These are phyloP conservation scores for Clanis bilineata DNA, from an alignment of 2,888 invertebrate species.

Conservation along the genomic window DNA sequence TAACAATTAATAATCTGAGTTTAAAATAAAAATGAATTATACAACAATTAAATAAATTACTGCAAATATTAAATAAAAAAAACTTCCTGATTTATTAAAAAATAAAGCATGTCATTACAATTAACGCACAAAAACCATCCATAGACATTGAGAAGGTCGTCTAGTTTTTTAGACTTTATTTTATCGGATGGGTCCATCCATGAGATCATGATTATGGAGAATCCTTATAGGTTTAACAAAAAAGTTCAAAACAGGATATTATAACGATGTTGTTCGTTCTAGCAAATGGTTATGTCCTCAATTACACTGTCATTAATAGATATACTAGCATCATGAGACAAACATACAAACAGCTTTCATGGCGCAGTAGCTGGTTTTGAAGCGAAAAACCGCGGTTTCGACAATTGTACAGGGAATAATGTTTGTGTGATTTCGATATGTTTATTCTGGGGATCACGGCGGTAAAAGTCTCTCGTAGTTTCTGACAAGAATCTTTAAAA, in stretches of 20 bases:
- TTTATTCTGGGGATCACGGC: too few species aligned
- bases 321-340: too few species aligned
- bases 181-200: not conserved
- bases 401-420: too few species aligned
- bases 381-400: too few species aligned
- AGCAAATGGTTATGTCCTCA: not conserved
- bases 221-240: not conserved
- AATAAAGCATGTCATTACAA: not conserved
- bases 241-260: not conserved
- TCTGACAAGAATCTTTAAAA: too few species aligned
- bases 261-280: not conserved
- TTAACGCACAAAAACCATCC: not conserved
- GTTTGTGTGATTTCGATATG: too few species aligned
- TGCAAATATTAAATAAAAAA: not conserved
- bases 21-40: too few species aligned
- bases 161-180: not conserved
- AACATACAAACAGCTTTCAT: too few species aligned
- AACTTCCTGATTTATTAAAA: not conserved
- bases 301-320: not conserved
- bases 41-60: too few species aligned
- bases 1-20: too few species aligned
- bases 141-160: slow-evolving; percentile 8
- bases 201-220: not conserved
- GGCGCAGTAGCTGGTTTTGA: too few species aligned
- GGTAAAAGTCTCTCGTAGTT: too few species aligned